Evolutionary conservation across 2,888 invertebrate genomes (phyloP), one percentile per base, ranked within the genome.

Genomic region (Laspeyria flexula): DNA sequence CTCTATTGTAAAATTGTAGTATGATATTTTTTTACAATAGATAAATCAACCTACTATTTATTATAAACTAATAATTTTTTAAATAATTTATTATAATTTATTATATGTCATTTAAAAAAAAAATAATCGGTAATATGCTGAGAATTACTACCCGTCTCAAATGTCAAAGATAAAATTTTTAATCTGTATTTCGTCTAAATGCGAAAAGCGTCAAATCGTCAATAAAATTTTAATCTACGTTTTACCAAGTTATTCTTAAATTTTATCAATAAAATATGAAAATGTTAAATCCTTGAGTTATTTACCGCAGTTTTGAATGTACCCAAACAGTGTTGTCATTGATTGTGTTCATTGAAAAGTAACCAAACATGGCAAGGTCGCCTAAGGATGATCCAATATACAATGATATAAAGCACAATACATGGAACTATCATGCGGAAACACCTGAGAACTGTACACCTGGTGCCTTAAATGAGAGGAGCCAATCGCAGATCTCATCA

Each of bases 291-390:
- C 77, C 71, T 64, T 82, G 70, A 86, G 83, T 86, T 65, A 66
- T 69, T 65, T 61, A 56, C 45, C 53, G 53, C 60, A 61, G 55
- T 66, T 72, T 60, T 44, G 61, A 53, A 60, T 68, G 64, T 55
- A 60, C 51, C 45, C 45, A 59, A 70, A 60, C 55, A 66, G 59
- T 71, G 55, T 76, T 64, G 55, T 77, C 79, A 77, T 66, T 74
- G 57, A 55, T 69, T 74, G 75, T 76, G 75, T 67, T 71, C 57
- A 68, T 62, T 71, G 57, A 74, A 73, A 77, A 73, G 70, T 83
- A 81, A 82, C 83, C 84, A 85, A 85, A 86, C 81, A 93, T 93
- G 92, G 90, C 91, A 88, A 92, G 92, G 88, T 90, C 90, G 88
- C 86, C 87, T 66, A 87, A 88, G 71, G 92, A 92, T 83, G 90